Evolutionary conservation across 2,113 vertebrate genomes (phyloP).

Genomic region (Amia ocellicauda): DNA sequence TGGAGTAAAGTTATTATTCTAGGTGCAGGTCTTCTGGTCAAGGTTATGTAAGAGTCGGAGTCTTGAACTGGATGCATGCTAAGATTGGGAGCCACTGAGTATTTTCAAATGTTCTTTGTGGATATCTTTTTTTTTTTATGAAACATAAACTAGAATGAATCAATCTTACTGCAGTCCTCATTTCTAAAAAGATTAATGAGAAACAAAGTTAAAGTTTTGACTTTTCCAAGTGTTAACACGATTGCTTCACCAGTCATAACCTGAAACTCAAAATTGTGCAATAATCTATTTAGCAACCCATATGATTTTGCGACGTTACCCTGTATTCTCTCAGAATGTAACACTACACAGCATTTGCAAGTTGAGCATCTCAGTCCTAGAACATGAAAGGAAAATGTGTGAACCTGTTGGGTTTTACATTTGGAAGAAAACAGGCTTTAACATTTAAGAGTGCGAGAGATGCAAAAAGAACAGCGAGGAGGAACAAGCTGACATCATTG

Average conservation of each 20-base stretch:
- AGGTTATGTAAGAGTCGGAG: no score
- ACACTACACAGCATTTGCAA: slow-evolving; percentile 32
- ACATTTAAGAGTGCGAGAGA: slow-evolving; percentile 15
- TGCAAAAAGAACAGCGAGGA: slow-evolving; percentile 19
- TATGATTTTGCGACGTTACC: neutral
- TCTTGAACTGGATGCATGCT: no score
- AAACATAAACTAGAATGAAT: no score
- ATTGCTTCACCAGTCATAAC: slow-evolving; percentile 22
- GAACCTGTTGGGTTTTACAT: slow-evolving; percentile 20
- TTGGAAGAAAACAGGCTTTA: slow-evolving; percentile 7
- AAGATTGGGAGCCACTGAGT: no score
- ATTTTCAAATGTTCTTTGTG: no score
- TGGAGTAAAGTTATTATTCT: no score
- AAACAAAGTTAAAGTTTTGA: no score
- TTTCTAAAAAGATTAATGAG: no score
- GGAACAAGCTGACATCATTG: slow-evolving; percentile 24
- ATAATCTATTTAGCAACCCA: slow-evolving; percentile 26
- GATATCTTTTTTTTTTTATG: no score
- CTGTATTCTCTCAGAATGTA: neutral
- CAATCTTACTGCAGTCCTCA: no score
- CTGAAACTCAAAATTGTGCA: slow-evolving; percentile 27
- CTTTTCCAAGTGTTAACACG: no score
- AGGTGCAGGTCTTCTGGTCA: no score
- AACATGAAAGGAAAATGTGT: slow-evolving; percentile 28
- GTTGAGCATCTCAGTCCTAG: slow-evolving; percentile 30